A percentile compares a stretch with the other conserved stretches of the same genome.
Evolutionary conservation across 2,113 vertebrate genomes (phyloP).

Genomic region (Naja naja): DNA sequence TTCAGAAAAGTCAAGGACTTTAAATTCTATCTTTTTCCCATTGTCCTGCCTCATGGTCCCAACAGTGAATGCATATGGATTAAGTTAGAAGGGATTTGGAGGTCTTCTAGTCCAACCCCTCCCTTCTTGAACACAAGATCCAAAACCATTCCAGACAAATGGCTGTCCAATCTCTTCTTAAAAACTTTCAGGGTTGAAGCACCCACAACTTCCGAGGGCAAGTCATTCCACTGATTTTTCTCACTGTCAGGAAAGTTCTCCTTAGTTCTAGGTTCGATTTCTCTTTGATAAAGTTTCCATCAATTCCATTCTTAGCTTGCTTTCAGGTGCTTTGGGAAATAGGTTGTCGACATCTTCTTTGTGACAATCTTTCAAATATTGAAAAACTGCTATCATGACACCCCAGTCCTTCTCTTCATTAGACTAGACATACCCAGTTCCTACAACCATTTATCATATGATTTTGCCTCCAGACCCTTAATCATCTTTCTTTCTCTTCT

Average conservation of each 20-base stretch:
- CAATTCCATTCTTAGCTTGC: background rate
- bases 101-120: too few species aligned
- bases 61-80: background rate
- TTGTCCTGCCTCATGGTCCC: background rate
- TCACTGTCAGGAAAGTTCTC: background rate
- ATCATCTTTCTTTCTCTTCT: background rate
- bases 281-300: background rate
- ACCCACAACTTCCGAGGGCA: background rate
- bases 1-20: background rate
- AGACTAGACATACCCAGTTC: background rate
- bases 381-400: background rate
- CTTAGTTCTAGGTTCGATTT: background rate
- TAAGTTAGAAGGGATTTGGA: background rate
- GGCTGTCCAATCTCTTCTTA: background rate
- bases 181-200: background rate
- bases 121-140: background rate
- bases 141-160: background rate
- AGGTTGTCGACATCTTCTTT: background rate
- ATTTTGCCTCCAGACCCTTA: background rate
- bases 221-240: background rate
- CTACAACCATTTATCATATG: background rate
- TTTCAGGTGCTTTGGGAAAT: background rate
- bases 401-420: background rate
- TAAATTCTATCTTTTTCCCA: background rate
- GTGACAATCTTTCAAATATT: background rate